phyloP scores from a whole-genome alignment of 2,888 invertebrate species.

The Cryptus viduatorius region DNA sequence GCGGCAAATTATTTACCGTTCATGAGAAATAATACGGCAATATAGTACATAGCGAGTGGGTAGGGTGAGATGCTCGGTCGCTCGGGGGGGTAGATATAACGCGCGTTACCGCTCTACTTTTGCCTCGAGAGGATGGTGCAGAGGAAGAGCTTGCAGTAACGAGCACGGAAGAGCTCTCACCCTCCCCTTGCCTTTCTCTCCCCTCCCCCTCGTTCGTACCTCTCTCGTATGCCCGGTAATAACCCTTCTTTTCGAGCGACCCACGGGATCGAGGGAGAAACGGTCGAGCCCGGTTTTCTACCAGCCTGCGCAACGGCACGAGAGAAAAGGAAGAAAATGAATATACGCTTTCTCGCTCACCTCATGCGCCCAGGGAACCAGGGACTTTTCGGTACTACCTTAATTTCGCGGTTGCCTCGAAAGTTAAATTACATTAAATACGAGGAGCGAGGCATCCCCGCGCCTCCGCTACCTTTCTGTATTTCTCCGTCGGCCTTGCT shows the following conservation, averaged over 20 bases:
- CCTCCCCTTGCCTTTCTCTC: conserved; percentile 10
- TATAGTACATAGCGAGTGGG: conserved; percentile 25
- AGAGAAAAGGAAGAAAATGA: conserved; percentile 57
- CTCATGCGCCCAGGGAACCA: conserved; percentile 45
- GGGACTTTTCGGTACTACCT: conserved; percentile 67
- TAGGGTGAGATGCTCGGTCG: conserved; percentile 22
- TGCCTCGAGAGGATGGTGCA: conserved; percentile 66
- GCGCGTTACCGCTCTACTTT: conserved; percentile 68
- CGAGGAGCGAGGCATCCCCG: conserved; percentile 62
- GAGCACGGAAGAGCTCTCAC: conserved; percentile 66
- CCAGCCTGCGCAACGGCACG: conserved; percentile 43
- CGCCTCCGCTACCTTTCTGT: conserved; percentile 35
- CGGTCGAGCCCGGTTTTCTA: conserved; percentile 22
- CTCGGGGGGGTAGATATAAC: conserved; percentile 57
- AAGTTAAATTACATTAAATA: conserved; percentile 71
- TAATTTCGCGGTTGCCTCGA: conserved; percentile 68
- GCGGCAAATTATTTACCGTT: conserved; percentile 63
- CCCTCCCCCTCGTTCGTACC: conserved; percentile 13
- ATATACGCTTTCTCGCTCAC: conserved; percentile 64
- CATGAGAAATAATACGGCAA: conserved; percentile 62
- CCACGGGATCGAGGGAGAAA: conserved; percentile 52
- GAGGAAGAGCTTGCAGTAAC: conserved; percentile 64
- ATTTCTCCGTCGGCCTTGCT: conserved; percentile 31
- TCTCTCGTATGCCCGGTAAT: conserved; percentile 62
- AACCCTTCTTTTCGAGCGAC: conserved; percentile 67